A percentile compares a stretch with the other conserved stretches of the same genome.
Evolutionary conservation across 2,888 invertebrate species (phyloP).

Genomic region (Drosophila neonasuta): DNA sequence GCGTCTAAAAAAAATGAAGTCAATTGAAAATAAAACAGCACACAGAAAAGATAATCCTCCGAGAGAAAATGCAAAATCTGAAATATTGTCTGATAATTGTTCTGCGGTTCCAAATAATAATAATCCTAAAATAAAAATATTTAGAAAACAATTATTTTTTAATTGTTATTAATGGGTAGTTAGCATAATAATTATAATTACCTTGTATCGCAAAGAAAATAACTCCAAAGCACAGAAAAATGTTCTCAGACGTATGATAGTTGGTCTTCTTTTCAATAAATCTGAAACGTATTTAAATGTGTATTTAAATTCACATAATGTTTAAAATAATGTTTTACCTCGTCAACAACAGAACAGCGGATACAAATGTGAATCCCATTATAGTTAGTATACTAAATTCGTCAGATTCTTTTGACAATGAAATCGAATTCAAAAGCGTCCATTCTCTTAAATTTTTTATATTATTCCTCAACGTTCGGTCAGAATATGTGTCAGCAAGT

Average conservation of each 20-base stretch:
- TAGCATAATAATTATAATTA: constrained; percentile 1
- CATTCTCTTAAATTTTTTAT: constrained; percentile 55
- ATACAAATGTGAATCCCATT: constrained; percentile 59
- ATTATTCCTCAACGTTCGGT: constrained; percentile 52
- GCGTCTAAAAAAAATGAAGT: constrained; percentile 38
- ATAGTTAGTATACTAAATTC: constrained; percentile 58
- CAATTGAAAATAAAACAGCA: constrained; percentile 40
- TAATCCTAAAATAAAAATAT: constrained; percentile 28
- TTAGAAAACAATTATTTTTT: neutral
- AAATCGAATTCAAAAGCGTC: constrained; percentile 58
- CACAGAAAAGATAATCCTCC: constrained; percentile 41
- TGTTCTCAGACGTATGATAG: constrained; percentile 49
- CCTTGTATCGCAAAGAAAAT: constrained; percentile 63
- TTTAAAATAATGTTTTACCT: constrained; percentile 37
- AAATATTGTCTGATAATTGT: constrained; percentile 37
- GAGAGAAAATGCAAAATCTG: constrained; percentile 29
- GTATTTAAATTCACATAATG: neutral
- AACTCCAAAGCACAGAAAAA: constrained; percentile 56
- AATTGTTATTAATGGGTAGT: neutral
- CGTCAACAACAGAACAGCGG: constrained; percentile 49
- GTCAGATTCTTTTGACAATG: constrained; percentile 60
- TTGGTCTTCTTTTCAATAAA: constrained; percentile 46
- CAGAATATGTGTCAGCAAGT: constrained; percentile 62
- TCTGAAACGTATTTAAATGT: constrained; percentile 19
- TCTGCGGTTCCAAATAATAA: constrained; percentile 43